Evolutionary conservation across 1,140 invertebrate species (phyloP).

Genomic region (Sitophilus oryzae): DNA sequence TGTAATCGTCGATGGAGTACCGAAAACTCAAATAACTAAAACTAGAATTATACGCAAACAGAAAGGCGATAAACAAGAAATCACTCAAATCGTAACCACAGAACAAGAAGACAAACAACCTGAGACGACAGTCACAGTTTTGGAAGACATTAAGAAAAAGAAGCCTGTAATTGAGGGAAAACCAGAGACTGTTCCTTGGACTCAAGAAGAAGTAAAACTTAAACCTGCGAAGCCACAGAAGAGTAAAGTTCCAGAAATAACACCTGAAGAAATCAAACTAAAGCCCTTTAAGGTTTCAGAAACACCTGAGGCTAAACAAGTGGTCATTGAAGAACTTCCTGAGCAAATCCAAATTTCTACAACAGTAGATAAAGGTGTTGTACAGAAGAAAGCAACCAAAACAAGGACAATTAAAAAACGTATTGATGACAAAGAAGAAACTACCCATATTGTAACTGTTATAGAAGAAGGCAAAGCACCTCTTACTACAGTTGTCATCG

Average conservation of each 20-base stretch:
- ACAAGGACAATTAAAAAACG: conserved; percentile 43
- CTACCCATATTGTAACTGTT: conserved; percentile 34
- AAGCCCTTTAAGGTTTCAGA: conserved; percentile 26
- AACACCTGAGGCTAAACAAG: conserved; percentile 35
- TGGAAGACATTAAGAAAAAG: conserved; percentile 33
- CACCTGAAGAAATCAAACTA: conserved; percentile 23
- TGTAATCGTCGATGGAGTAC: conserved; percentile 30
- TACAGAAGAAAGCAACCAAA: conserved; percentile 37
- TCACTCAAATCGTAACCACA: conserved; percentile 32
- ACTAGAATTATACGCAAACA: conserved; percentile 11
- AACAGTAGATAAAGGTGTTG: conserved; percentile 30
- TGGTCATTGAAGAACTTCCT: conserved; percentile 25
- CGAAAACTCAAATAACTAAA: conserved; percentile 36
- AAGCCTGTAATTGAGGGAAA: not conserved
- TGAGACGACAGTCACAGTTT: conserved; percentile 24
- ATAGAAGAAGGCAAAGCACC: conserved; percentile 38
- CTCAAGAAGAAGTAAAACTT: conserved; percentile 32
- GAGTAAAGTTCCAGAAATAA: conserved; percentile 29
- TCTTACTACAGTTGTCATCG: conserved; percentile 37
- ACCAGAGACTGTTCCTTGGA: conserved; percentile 12
- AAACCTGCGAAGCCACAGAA: conserved; percentile 35
- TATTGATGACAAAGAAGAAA: conserved; percentile 41
- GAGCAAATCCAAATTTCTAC: conserved; percentile 38
- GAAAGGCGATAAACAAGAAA: conserved; percentile 42
- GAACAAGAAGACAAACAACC: conserved; percentile 9